Base-by-base conservation (phyloP, 2,797 vertebrate species). In the Bothrops alternatus region DNA sequence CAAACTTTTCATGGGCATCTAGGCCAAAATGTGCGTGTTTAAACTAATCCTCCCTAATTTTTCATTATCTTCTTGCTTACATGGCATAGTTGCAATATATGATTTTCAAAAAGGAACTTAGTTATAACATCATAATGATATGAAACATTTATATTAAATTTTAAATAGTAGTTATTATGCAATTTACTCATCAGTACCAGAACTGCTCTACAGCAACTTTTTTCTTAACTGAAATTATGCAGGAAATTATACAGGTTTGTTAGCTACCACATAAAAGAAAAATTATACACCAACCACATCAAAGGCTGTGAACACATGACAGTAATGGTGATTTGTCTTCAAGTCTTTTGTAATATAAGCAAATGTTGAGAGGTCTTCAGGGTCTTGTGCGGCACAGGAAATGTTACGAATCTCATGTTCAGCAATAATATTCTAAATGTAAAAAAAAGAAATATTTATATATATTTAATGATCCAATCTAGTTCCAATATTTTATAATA, bases 311-410 rank as follows among this genome's bases (percentile, higher is more conserved):
- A 99, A 99, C 95, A 99, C 99, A 1, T 99, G 99, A 98, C 99
- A 99, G 98, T 99, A 99, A 97, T 99, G 99, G 97, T 99, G 99
- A 97, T 99, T 99, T 95, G 99, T 99, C 98, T 99, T 99, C 98
- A 99, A 98, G 98, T 99, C 99, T 98, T 99, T 99, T 96, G 99
- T 99, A 98, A 99, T 99, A 97, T 99, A 99, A 32, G 99, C 99
- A 95, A 99, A 99, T 0, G 99, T 99, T 23, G 99, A 99, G 96
- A 99, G 98, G 95, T 99, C 99, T 95, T 99, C 99, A 0, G 99
- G 99, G 97, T 99, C 99, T 98, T 99, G 99, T 94, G 99, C 99
- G 18, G 99, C 99, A 95, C 99, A 99, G 8, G 99, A 99, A 97
- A 99, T 99, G 97, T 99, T 99, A 90, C 99, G 98, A 93, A 99